Base-by-base conservation (phyloP, 2,888 invertebrate genomes). In the Didymodactylos carnosus region DNA sequence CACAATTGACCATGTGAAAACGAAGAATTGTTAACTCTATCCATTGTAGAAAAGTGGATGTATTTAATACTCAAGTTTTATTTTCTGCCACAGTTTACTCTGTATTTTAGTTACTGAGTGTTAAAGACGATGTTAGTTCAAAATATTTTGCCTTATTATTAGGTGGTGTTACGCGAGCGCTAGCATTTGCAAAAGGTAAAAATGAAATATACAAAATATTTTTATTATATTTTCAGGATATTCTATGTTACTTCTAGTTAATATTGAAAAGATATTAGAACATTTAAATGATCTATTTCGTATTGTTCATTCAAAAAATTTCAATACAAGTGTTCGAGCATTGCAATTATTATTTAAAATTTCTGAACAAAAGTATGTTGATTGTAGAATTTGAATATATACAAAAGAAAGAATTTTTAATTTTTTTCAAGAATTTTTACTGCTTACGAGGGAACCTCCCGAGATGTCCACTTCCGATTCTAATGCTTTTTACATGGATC, bases 401-500 rank as follows among this genome's bases (percentile, higher is more conserved):
- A 27, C 23, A 76, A 39, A 23, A 70, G 8, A 70, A 19, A 69
- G 14, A 41, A 49, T 41, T 41, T 39, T 75, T 39, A 43, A 41
- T 40, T 41, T 7, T 25, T 35, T 25, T 51, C 39, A 16, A 6
- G 6, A n/a, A 19, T 49, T 4, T 77, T 78, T 29, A 77, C n/a
- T n/a, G n/a, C n/a, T n/a, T n/a, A n/a, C n/a, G n/a, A n/a, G n/a
- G 84, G 84, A 77, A 80, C 82, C 71, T 81, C 78, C 49, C 78
- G 83, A 8, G 81, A 84, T 10, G 86, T 86, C 77, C 81, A 86
- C 2, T 86, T n/a, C n/a, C n/a, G n/a, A 82, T 79, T 95, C 94
- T 84, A 88, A 88, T 76, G 90, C 92, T 0, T 86, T 98, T 43
- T 98, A 98, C 81, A 87, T 88, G 29, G 94, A 94, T 81, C 82